Base-by-base conservation (phyloP, 35 echinoderm and acorn worm genomes). In the Apostichopus parvimensis region DNA sequence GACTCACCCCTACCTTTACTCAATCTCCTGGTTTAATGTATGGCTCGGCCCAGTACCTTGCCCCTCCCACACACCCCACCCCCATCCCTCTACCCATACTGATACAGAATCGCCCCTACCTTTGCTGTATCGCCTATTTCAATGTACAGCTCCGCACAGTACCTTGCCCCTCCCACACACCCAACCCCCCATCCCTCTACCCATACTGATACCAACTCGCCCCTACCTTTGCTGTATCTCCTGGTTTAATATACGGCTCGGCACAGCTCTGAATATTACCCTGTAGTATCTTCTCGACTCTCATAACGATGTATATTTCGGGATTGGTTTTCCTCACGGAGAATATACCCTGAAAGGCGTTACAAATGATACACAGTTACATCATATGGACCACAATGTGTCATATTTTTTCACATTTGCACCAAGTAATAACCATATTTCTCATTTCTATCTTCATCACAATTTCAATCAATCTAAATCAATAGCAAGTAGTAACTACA, bases 201-300 rank as follows among this genome's bases (percentile, higher is more conserved):
- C 7, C 58, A 61, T 61, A 12, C 12, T 61, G 8, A 9, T 61
- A 61, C 58, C 10, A 8, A 12, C 8, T 61, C 4, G 12, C 7
- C 65, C 93, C 62, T 88, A 98, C 96, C 96, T 98, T 99, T 13
- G 94, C 18, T 18, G 80, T 91, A 70, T 99, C 97, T 9, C 95
- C 93, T 5, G 95, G 93, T 95, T 99, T 99, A 66, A 95, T 88
- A 90, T 99, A 99, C 0, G 97, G 97, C 24, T 99, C 97, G 21
- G 95, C 91, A 91, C 95, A 98, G 73, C 91, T 87, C 18, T 93
- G 80, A 22, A 96, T 95, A 78, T 92, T 96, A 54, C 97, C 92
- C 77, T 99, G 97, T 1, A 99, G 77, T 86, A 99, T 93, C 77
- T 99, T 99, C 87, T 99, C 97, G 83, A 99, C 93, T 80, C 92